Evolutionary conservation across 2,113 vertebrate genomes (phyloP).

Genomic region (Mugil cephalus): DNA sequence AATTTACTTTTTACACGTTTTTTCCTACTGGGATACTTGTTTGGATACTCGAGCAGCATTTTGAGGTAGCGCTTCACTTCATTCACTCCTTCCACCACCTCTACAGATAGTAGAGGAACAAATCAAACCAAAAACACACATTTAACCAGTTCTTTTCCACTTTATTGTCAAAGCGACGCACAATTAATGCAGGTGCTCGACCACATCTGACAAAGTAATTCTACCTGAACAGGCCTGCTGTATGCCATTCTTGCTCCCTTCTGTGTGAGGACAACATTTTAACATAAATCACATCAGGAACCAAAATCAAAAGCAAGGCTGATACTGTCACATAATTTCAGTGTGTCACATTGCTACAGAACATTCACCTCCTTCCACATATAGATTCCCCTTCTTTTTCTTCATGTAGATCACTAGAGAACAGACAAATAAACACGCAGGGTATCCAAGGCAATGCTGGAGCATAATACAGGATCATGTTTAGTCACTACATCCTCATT

Average conservation of each 20-base stretch:
- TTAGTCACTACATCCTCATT: neutral
- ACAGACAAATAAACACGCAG: slow-evolving; percentile 9
- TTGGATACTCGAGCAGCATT: too few species aligned
- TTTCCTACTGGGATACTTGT: too few species aligned
- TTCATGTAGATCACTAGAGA: neutral
- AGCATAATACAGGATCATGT: neutral
- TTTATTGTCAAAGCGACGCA: slow-evolving; percentile 73
- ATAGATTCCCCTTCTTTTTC: slow-evolving; percentile 11
- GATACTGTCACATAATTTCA: neutral
- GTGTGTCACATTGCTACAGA: slow-evolving; percentile 4
- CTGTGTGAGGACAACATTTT: slow-evolving; percentile 7
- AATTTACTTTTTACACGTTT: too few species aligned
- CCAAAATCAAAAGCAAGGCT: slow-evolving; percentile 4
- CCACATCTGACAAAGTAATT: neutral
- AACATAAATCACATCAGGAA: slow-evolving; percentile 12
- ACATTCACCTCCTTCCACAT: neutral
- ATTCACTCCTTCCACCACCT: neutral
- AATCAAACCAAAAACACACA: slow-evolving; percentile 1
- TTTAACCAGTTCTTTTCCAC: slow-evolving; percentile 43
- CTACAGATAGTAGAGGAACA: neutral
- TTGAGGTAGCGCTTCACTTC: too few species aligned
- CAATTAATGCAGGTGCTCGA: slow-evolving; percentile 7
- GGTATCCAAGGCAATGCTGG: neutral
- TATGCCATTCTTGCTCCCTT: slow-evolving; percentile 5
- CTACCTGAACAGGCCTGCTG: neutral